A percentile compares a stretch with the other conserved stretches of the same genome.
These are phyloP conservation scores for Rutilus rutilus DNA, from an alignment of 2,113 vertebrate genomes.

Conservation along the genomic window DNA sequence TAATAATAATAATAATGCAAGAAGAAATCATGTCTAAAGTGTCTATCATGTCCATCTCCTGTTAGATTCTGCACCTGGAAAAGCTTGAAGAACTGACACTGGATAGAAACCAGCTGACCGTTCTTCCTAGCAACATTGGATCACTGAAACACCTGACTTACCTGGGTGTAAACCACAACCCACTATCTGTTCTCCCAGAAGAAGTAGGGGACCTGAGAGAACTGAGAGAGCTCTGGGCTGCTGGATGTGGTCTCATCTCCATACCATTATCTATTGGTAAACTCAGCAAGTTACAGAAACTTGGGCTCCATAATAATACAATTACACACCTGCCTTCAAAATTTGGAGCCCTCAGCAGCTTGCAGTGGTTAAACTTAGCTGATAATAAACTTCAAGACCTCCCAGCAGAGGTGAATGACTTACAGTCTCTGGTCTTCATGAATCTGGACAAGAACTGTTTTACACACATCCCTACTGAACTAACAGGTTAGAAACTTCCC, in stretches of 20 bases:
- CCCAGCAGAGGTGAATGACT: constrained; percentile 39
- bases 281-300: constrained; percentile 51
- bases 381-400: constrained; percentile 54
- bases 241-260: constrained; percentile 36
- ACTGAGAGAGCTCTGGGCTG: constrained; percentile 55
- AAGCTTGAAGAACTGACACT: constrained; percentile 53
- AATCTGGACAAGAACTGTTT: constrained; percentile 53
- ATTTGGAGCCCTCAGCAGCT: constrained; percentile 35
- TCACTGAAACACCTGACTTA: constrained; percentile 49
- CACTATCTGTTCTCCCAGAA: constrained; percentile 46
- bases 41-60: no score
- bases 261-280: constrained; percentile 50
- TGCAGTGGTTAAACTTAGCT: constrained; percentile 57
- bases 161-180: constrained; percentile 54
- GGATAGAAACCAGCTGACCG: constrained; percentile 54
- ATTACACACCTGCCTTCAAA: constrained; percentile 45
- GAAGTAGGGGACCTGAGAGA: constrained; percentile 52
- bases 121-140: constrained; percentile 51
- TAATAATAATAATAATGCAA: not conserved
- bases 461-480: constrained; percentile 36
- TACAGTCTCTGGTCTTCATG: constrained; percentile 53
- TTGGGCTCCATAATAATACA: constrained; percentile 49
- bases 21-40: not conserved
- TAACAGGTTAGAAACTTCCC: constrained; percentile 45
- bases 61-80: constrained; percentile 54